Conservation (phyloP, 2,113 vertebrate species). For the Neopipo cinnamomea region DNA sequence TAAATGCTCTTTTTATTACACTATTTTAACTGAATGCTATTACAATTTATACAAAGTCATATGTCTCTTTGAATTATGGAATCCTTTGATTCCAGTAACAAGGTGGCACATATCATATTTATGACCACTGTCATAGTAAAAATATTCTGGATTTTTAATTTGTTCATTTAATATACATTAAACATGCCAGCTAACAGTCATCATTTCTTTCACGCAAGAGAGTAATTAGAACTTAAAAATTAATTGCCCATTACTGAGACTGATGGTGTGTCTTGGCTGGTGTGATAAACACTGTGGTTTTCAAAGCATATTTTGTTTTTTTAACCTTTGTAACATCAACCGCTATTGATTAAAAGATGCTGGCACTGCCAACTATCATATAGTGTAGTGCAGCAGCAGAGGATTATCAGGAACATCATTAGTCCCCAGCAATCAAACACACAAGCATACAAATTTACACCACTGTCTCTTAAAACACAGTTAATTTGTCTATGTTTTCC, state of each 20-base stretch:
- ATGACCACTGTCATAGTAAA: not conserved
- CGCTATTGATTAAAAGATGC: slow-evolving; percentile 11
- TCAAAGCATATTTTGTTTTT: not conserved
- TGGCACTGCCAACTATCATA: not conserved
- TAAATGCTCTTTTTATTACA: not conserved
- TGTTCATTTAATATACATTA: not conserved
- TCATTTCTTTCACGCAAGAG: slow-evolving; percentile 4
- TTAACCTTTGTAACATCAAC: not conserved
- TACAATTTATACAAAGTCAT: not conserved
- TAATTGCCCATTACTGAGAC: slow-evolving; percentile 29
- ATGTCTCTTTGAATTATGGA: not conserved
- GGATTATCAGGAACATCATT: not conserved
- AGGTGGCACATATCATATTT: not conserved
- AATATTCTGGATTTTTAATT: not conserved
- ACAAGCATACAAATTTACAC: slow-evolving; percentile 24
- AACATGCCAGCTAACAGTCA: slow-evolving; percentile 3
- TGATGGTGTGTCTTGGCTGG: not conserved
- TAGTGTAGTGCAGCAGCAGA: not conserved
- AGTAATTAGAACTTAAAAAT: slow-evolving; percentile 56
- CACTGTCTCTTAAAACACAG: slow-evolving; percentile 49
- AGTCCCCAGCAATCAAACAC: not conserved
- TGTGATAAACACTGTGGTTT: slow-evolving; percentile 11
- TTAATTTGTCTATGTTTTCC: slow-evolving; percentile 67
- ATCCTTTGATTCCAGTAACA: not conserved
- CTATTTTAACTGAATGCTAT: not conserved